These are phyloP conservation scores for Drosophila arizonae DNA, from an alignment of 1,140 invertebrate genomes.

Conservation along the genomic window DNA sequence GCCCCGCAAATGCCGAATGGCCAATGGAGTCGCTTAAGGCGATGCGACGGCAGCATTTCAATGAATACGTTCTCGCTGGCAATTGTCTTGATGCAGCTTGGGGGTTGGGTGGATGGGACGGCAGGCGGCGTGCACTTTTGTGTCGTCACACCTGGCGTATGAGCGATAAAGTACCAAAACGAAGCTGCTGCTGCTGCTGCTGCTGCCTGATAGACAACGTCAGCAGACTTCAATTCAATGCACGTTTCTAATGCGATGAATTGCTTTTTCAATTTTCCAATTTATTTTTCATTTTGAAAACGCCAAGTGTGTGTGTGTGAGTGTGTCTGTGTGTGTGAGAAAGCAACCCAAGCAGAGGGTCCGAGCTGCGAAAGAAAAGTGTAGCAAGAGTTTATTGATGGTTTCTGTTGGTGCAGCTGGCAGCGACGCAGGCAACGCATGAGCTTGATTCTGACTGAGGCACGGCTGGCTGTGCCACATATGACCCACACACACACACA, in stretches of 20 bases:
- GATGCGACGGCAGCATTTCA: neutral
- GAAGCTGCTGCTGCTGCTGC: neutral
- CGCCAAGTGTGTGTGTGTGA: slow-evolving; percentile 7
- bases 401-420: slow-evolving; percentile 39
- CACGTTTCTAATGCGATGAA: slow-evolving; percentile 74
- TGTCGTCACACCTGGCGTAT: slow-evolving; percentile 47
- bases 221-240: slow-evolving; percentile 55
- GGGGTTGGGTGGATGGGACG: too few relatives aligned
- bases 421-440: slow-evolving; percentile 16
- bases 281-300: slow-evolving; percentile 74
- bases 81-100: slow-evolving; percentile 22
- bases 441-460: slow-evolving; percentile 3
- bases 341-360: neutral
- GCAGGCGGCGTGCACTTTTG: neutral
- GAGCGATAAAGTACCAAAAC: slow-evolving; percentile 34
- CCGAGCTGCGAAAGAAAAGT: slow-evolving; percentile 26
- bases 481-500: neutral
- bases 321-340: neutral
- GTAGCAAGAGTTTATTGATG: slow-evolving; percentile 51
- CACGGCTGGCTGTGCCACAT: neutral
- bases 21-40: neutral
- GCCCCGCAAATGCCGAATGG: slow-evolving; percentile 18
- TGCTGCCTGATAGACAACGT: slow-evolving; percentile 32
- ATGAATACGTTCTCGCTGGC: slow-evolving; percentile 15
- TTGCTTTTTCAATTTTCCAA: slow-evolving; percentile 79